Evolutionary conservation across 2,113 vertebrate species (phyloP), one percentile per base, ranked within the genome.

Genomic region (Thamnaconus septentrionalis): DNA sequence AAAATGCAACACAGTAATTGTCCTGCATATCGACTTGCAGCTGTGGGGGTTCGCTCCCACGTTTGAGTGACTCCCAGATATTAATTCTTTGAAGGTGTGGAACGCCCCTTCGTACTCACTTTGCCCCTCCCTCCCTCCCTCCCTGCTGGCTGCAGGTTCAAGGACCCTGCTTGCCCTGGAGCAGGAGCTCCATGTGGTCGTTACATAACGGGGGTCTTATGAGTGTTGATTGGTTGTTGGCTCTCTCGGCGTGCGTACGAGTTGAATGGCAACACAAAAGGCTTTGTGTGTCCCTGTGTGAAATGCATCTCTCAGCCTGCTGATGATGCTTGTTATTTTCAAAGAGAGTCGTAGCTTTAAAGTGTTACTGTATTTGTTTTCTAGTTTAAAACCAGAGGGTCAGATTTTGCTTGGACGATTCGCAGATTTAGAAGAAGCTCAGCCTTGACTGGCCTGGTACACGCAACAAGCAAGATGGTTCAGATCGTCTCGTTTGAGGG

Each of bases 101-200:
- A 55, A 41, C 45, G 55, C 62, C 61, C 53, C 47, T 12, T 54
- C n/a, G 55, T 39, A 41, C 46, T 57, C 47, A 10, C 54, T 57
- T 18, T 48, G 47, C 8, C 5, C 11, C 47, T 48, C 2, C 8
- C 47, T 48, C 47, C 7, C 7, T 2, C 8, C 4, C 8, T 54
- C 53, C 47, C 41, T 62, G 71, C 9, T 48, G 18, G 18, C 54
- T 57, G 64, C 59, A 42, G 40, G 59, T 60, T 61, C 10, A 47
- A 53, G 65, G 18, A 59, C 40, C 53, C 43, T 50, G 64, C 76
- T 41, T 63, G 49, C 59, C 56, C 66, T 71, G 53, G 49, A 64
- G 51, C 8, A 58, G 40, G 78, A 80, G 60, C 58, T 60, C 18
- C 59, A 66, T 59, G 45, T 71, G 53, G 45, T 63, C 7, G 58